A percentile compares a stretch with the other conserved stretches of the same genome.
These are phyloP conservation scores for Trilocha varians DNA, from an alignment of 2,888 invertebrate species.

Conservation along the genomic window DNA sequence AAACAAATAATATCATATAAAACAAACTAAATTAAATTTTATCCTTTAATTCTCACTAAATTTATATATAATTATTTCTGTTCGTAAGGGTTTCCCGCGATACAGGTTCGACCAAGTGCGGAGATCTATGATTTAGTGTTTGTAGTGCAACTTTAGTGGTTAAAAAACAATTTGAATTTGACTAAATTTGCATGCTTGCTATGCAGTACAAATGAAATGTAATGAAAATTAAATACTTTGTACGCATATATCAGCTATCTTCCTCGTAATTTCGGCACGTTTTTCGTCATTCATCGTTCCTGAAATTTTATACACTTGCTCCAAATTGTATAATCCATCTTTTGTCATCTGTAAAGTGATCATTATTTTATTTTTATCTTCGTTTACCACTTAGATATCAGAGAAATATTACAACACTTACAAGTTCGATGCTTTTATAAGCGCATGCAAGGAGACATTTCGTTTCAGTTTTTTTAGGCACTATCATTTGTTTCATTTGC, in stretches of 20 bases:
- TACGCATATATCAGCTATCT: conserved; percentile 43
- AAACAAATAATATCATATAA: conserved; percentile 20
- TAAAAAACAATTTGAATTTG: too few species aligned
- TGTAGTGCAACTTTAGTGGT: too few species aligned
- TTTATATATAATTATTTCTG: too few species aligned
- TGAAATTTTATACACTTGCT: conserved; percentile 42
- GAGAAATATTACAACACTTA: conserved; percentile 34
- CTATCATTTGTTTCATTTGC: conserved; percentile 29
- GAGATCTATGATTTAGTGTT: too few species aligned
- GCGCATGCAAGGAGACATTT: conserved; percentile 66
- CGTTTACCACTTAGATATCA: too few species aligned
- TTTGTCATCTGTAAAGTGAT: conserved; percentile 37
- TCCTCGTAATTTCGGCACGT: conserved; percentile 38
- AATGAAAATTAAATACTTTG: conserved; percentile 31
- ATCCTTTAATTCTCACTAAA: too few species aligned
- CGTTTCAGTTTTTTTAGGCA: conserved; percentile 49
- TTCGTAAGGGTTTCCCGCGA: too few species aligned
- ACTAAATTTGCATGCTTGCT: too few species aligned
- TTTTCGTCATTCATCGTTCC: conserved; percentile 43
- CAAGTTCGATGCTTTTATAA: conserved; percentile 44
- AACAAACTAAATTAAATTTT: background rate
- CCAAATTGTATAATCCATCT: conserved; percentile 37
- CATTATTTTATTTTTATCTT: too few species aligned
- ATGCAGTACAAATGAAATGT: too few species aligned
- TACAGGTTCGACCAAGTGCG: too few species aligned